Evolutionary conservation across 2,888 invertebrate species (phyloP).

Genomic region (Thera britannica): DNA sequence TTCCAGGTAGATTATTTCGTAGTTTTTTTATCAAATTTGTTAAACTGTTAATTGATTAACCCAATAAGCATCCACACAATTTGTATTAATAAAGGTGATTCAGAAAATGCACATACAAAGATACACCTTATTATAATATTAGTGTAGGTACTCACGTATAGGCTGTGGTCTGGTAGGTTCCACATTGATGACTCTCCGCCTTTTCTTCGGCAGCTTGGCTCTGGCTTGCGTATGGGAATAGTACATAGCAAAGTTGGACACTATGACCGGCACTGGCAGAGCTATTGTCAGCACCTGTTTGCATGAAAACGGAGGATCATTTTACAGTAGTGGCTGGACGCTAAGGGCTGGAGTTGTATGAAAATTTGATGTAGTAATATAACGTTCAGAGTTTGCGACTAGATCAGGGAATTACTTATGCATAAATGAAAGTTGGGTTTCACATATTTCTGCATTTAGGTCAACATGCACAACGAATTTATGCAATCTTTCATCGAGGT

Average conservation of each 20-base stretch:
- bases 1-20: not conserved
- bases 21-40: not conserved
- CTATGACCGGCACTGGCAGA: slow-evolving; percentile 99
- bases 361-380: slow-evolving; percentile 42
- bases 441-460: slow-evolving; percentile 25
- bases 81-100: not conserved
- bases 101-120: not conserved
- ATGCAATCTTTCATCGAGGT: not conserved
- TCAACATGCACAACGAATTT: slow-evolving; percentile 9
- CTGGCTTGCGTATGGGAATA: slow-evolving; percentile 98
- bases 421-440: slow-evolving; percentile 35
- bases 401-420: slow-evolving; percentile 37
- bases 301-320: slow-evolving; percentile 22
- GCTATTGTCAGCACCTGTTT: slow-evolving; percentile 94
- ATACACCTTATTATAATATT: not conserved
- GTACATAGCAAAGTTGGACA: slow-evolving; percentile 99
- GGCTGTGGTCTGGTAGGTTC: slow-evolving; percentile 92
- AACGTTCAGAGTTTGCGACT: slow-evolving; percentile 39
- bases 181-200: slow-evolving; percentile 97
- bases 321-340: slow-evolving; percentile 32
- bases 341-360: slow-evolving; percentile 34
- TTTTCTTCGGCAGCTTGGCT: slow-evolving; percentile 99
- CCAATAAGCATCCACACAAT: not conserved
- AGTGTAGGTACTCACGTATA: slow-evolving; percentile 64
- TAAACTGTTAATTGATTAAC: not conserved